phyloP scores from a whole-genome alignment of 2,888 invertebrate species.

The Sylvicola cinctus region DNA sequence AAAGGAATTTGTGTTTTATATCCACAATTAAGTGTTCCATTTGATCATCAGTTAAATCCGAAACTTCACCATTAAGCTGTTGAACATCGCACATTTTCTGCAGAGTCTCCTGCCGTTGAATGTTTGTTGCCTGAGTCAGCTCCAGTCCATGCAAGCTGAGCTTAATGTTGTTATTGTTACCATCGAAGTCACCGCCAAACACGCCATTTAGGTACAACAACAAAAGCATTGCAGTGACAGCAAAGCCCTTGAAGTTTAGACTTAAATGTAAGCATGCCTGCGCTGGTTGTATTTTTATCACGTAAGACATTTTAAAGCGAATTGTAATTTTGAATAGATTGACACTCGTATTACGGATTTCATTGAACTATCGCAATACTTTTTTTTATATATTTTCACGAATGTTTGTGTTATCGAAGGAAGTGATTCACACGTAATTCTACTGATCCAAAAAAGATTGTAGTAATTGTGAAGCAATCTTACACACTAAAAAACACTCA shows the following conservation, averaged over 20 bases:
- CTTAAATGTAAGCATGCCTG: too few species aligned
- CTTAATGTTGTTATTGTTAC: constrained; percentile 23
- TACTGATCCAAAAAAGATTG: too few species aligned
- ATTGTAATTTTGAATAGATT: too few species aligned
- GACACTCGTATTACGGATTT: too few species aligned
- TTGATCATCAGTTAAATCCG: constrained; percentile 30
- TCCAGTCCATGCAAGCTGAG: constrained; percentile 31
- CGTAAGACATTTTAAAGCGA: too few species aligned
- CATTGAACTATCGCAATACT: too few species aligned
- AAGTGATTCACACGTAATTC: too few species aligned
- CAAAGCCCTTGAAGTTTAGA: constrained; percentile 1
- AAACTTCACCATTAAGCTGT: constrained; percentile 18
- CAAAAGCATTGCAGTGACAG: not conserved
- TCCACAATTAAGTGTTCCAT: constrained; percentile 69
- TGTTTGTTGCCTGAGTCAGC: constrained; percentile 38
- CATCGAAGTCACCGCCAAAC: constrained; percentile 13
- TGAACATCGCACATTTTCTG: constrained; percentile 37
- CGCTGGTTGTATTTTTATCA: too few species aligned
- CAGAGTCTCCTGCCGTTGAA: constrained; percentile 37
- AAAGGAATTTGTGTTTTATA: constrained; percentile 61
- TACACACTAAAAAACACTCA: too few species aligned
- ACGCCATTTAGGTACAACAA: constrained; percentile 2
- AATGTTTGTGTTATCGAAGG: too few species aligned
- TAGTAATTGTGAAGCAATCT: too few species aligned
- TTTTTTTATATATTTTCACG: too few species aligned